These are phyloP conservation scores for Polymixis lichenea DNA, from an alignment of 2,888 invertebrate species.

Conservation along the genomic window DNA sequence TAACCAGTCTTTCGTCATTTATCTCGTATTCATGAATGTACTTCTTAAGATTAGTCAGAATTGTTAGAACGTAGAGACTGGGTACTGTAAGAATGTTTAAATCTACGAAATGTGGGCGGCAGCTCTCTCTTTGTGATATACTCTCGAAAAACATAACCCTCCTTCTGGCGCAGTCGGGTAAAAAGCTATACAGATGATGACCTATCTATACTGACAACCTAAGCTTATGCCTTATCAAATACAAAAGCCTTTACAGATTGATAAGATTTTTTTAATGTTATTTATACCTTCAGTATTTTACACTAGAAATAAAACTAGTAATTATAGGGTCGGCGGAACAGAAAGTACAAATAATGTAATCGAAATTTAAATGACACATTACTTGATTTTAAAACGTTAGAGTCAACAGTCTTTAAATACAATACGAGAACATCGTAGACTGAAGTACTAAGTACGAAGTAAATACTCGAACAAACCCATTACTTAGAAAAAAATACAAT, in stretches of 20 bases:
- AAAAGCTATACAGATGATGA: too few species aligned
- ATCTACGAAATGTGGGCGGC: too few species aligned
- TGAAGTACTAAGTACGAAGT: slow-evolving; percentile 13
- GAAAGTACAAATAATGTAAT: neutral
- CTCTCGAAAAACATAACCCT: too few species aligned
- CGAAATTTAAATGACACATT: neutral
- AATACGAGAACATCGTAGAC: neutral
- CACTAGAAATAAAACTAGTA: neutral
- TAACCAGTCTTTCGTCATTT: too few species aligned
- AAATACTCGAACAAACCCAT: slow-evolving; percentile 54
- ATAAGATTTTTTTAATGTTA: neutral
- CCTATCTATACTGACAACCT: neutral
- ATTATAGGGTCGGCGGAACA: too few species aligned
- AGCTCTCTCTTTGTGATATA: too few species aligned
- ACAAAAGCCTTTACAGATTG: neutral
- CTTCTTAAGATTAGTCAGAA: too few species aligned
- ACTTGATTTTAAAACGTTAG: neutral
- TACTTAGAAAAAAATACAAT: slow-evolving; percentile 54
- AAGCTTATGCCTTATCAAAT: neutral
- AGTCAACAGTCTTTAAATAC: neutral
- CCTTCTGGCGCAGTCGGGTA: too few species aligned
- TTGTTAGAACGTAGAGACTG: too few species aligned
- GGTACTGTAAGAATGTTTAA: too few species aligned
- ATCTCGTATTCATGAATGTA: too few species aligned
- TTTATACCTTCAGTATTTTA: neutral